Evolutionary conservation across 2,888 invertebrate species (phyloP), one percentile per base, ranked within the genome.

Genomic region (Athalia circularis): DNA sequence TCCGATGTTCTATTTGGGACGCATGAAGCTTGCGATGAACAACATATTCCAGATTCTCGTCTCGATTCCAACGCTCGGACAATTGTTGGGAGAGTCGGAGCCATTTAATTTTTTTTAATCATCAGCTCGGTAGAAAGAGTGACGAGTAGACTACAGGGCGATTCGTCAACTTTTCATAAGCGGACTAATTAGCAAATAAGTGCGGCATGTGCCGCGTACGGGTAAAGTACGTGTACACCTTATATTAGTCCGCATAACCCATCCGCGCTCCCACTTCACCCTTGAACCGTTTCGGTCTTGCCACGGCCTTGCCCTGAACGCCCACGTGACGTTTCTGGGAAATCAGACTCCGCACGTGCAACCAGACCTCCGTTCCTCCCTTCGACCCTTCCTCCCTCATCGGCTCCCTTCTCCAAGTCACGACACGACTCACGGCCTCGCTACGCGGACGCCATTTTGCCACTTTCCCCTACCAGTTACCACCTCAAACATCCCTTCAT

Each of bases 261-360:
- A 54, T 54, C 11, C 54, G 54, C 54, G 54, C 72, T 45, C 8
- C 57, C n/a, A 13, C 47, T 43, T 72, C 59, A 29, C 59, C 57
- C 70, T 72, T 59, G 59, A 72, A 72, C 72, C n/a, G 72, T 72
- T 72, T 72, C n/a, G 45, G 72, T 45, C 52, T 72, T 47, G 57
- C 64, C 15, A 64, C n/a, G 74, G 64, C 78, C 78, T 78, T 78
- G 78, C 77, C 61, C 62, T 43, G 61, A 57, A 13, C 57, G 77
- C 68, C 77, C 77, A 70, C 70, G 77, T 77, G 77, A 70, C 77
- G 67, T 54, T 65, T 65, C 77, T 77, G 72, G 72, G 75, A 74
- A 78, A 78, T 78, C 64, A 75, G 74, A 64, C 52, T 75, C 78
- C 54, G 72, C 78, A 78, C 78, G 78, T 78, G 78, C 54, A 78